Evolutionary conservation across 2,888 invertebrate genomes (phyloP).

Genomic region (Helicoverpa assulta): DNA sequence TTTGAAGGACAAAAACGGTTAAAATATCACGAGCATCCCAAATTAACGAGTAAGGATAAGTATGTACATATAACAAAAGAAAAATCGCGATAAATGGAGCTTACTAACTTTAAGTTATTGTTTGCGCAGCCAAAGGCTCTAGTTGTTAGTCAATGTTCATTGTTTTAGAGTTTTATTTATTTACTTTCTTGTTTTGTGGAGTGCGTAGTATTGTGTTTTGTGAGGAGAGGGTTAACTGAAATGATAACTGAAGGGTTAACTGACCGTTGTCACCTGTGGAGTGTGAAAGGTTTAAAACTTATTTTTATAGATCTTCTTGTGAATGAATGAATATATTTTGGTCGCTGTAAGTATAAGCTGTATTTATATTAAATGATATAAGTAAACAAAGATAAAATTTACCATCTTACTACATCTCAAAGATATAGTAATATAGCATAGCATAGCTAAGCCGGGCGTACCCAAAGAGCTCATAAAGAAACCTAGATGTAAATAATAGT

Average conservation of each 20-base stretch:
- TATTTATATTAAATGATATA: not conserved
- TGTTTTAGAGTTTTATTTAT: conserved; percentile 35
- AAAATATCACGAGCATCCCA: not conserved
- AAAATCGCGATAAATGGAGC: not conserved
- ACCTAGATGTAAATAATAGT: conserved; percentile 22
- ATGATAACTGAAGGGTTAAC: not conserved
- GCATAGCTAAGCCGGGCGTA: not conserved
- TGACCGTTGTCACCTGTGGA: not conserved
- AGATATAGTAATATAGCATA: not conserved
- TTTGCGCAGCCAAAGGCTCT: conserved; percentile 31
- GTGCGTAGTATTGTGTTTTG: not conserved
- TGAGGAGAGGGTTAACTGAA: not conserved
- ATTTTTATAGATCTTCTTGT: not conserved
- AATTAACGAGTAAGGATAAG: not conserved
- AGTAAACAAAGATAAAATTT: not conserved
- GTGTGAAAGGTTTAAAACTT: not conserved
- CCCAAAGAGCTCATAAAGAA: conserved; percentile 17
- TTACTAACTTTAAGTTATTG: not conserved
- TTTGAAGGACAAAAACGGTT: not conserved
- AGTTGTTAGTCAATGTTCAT: conserved; percentile 17
- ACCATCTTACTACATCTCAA: not conserved
- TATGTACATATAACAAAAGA: conserved; percentile 1
- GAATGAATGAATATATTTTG: not conserved
- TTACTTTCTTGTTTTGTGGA: conserved; percentile 13
- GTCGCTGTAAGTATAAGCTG: not conserved